These are phyloP conservation scores for Phytoseiulus persimilis DNA, from an alignment of 2,888 invertebrate genomes.

Conservation along the genomic window DNA sequence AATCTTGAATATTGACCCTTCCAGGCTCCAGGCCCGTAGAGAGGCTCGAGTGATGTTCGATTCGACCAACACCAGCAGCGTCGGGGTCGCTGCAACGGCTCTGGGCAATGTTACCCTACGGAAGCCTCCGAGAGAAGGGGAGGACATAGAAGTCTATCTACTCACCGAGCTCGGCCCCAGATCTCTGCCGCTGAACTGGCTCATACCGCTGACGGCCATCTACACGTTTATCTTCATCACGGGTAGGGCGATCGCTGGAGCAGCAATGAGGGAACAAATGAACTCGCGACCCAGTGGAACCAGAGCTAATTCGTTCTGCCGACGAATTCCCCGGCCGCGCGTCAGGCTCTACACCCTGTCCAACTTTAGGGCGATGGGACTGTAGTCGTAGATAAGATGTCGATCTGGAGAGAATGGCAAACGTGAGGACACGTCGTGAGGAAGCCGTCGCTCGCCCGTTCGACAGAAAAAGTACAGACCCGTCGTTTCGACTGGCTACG, in stretches of 20 bases:
- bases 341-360: too few relatives aligned
- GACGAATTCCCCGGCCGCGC: too few relatives aligned
- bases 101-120: background rate
- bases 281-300: background rate
- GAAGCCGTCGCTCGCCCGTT: background rate
- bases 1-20: background rate
- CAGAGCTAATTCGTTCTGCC: too few relatives aligned
- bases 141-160: slow-evolving; percentile 25
- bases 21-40: background rate
- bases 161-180: slow-evolving; percentile 47
- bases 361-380: background rate
- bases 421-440: background rate
- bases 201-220: slow-evolving; percentile 48
- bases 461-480: background rate
- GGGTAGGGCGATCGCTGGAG: slow-evolving; percentile 36
- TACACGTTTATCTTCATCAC: slow-evolving; percentile 49
- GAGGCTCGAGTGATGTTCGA: background rate
- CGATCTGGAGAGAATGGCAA: background rate
- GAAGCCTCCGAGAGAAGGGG: slow-evolving; percentile 12
- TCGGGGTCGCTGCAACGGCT: background rate
- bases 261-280: background rate
- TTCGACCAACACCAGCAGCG: background rate
- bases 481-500: background rate
- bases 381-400: background rate
- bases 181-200: slow-evolving; percentile 46